Evolutionary conservation across 2,888 invertebrate genomes (phyloP).

Genomic region (Adelognathus sp.): DNA sequence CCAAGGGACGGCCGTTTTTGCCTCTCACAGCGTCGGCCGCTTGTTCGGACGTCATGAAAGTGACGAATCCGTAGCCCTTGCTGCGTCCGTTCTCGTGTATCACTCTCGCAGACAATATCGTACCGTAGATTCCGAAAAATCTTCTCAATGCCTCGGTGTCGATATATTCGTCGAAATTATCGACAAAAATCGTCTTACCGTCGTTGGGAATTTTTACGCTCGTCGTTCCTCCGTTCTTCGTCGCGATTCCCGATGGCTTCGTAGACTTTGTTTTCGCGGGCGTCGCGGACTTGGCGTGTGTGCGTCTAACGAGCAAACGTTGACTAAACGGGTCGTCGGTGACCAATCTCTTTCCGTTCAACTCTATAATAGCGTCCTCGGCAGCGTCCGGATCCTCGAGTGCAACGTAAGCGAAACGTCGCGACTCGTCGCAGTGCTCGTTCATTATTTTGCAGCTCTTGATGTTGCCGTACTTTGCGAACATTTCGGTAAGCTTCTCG

Average conservation of each 20-base stretch:
- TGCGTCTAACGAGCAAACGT: constrained; percentile 97
- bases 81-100: constrained; percentile 96
- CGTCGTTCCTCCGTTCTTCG: not conserved
- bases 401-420: constrained; percentile 99
- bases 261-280: constrained; percentile 93
- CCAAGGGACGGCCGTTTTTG: constrained; percentile 98
- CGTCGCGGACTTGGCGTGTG: constrained; percentile 99
- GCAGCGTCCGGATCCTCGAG: constrained; percentile 98
- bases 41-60: constrained; percentile 98
- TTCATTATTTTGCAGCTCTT: constrained; percentile 96
- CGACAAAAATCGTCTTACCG: constrained; percentile 99
- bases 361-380: constrained; percentile 94
- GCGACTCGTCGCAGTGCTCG: constrained; percentile 94
- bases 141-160: constrained; percentile 97
- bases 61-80: constrained; percentile 99
- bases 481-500: constrained; percentile 93
- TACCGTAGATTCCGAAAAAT: constrained; percentile 97
- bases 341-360: constrained; percentile 95
- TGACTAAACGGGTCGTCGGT: constrained; percentile 86
- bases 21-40: constrained; percentile 99
- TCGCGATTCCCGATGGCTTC: not conserved
- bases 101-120: constrained; percentile 98
- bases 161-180: constrained; percentile 98
- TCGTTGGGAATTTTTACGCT: constrained; percentile 75
- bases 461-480: constrained; percentile 95